phyloP scores from a whole-genome alignment of 2,888 invertebrate species.

The Polydrusus tereticollis region DNA sequence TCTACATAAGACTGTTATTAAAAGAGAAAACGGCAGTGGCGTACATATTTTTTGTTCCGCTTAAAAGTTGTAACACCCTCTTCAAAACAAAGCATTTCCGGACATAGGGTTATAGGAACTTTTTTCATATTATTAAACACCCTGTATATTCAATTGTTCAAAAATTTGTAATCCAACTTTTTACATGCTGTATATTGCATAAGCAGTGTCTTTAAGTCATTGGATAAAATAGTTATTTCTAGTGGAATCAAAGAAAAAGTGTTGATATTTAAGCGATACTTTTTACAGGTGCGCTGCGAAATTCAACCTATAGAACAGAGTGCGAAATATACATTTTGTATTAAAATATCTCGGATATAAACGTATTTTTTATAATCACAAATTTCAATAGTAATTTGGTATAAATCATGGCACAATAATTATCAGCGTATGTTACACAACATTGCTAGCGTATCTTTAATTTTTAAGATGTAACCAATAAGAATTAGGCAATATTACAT shows the following conservation, averaged over 20 bases:
- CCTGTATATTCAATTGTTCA: no score
- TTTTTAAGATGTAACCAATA: not conserved
- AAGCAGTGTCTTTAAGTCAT: no score
- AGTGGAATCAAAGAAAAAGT: not conserved
- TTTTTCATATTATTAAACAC: no score
- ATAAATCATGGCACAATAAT: constrained; percentile 41
- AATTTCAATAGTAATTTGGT: constrained; percentile 41
- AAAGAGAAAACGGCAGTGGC: no score
- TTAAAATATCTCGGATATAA: not conserved
- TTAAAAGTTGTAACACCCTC: no score
- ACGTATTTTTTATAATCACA: constrained; percentile 11
- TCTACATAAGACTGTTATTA: no score
- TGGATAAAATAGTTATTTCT: no score
- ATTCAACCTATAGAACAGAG: constrained; percentile 10
- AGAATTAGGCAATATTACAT: not conserved
- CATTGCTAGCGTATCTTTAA: not conserved
- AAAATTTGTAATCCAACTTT: no score
- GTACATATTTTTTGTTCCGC: no score
- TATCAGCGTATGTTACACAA: not conserved
- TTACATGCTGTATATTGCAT: no score
- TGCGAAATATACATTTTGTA: not conserved
- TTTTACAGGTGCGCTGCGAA: not conserved
- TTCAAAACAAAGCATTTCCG: no score
- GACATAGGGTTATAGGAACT: no score
- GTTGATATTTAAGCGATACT: constrained; percentile 20